Evolutionary conservation across 1,140 invertebrate genomes (phyloP).

Genomic region (Ptiloglossa arizonensis): DNA sequence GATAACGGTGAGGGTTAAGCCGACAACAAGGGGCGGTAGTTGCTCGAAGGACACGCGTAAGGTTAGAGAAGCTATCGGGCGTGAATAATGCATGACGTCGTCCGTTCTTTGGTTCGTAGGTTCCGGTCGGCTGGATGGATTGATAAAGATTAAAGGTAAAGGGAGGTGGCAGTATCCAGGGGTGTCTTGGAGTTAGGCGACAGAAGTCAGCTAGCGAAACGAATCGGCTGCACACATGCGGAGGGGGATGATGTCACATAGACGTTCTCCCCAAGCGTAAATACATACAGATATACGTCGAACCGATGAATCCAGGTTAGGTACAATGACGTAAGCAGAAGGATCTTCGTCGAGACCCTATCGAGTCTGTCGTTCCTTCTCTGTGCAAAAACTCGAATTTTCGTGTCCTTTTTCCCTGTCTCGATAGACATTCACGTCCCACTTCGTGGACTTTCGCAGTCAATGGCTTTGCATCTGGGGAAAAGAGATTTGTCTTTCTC

Average conservation of each 20-base stretch:
- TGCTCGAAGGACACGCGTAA: constrained; percentile 48
- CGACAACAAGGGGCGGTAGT: constrained; percentile 2
- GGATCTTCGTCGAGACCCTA: constrained; percentile 16
- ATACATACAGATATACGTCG: constrained; percentile 73
- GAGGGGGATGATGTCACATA: constrained; percentile 79
- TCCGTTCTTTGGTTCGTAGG: constrained; percentile 70
- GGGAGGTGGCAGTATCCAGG: constrained; percentile 74
- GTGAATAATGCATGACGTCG: constrained; percentile 80
- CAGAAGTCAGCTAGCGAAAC: constrained; percentile 82
- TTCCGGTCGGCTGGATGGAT: constrained; percentile 75
- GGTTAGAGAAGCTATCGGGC: constrained; percentile 75
- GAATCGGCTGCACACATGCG: constrained; percentile 67
- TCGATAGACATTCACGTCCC: no score
- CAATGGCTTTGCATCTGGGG: no score
- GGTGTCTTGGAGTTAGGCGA: constrained; percentile 79
- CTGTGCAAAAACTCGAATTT: neutral
- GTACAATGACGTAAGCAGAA: constrained; percentile 71
- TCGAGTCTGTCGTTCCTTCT: constrained; percentile 1
- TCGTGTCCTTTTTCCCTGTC: no score
- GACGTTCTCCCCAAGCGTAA: constrained; percentile 73
- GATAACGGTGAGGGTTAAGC: no score
- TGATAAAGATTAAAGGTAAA: constrained; percentile 83
- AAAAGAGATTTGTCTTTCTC: no score
- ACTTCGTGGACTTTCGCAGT: no score
- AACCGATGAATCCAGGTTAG: constrained; percentile 71